Evolutionary conservation across 1,140 invertebrate genomes (phyloP).

Genomic region (Schlechtendalia chinensis): DNA sequence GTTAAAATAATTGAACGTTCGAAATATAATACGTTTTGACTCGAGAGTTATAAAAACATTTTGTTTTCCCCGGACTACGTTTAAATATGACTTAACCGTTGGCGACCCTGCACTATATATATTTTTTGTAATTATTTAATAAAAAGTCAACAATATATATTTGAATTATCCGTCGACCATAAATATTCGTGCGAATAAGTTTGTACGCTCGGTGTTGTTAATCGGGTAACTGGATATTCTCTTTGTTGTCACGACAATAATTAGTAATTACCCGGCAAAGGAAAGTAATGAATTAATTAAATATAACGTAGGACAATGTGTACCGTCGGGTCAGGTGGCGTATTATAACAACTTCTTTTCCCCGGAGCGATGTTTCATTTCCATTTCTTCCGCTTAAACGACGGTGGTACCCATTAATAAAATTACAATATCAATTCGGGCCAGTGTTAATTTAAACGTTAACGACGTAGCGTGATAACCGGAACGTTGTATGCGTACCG

Average conservation of each 20-base stretch:
- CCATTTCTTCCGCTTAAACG: neutral
- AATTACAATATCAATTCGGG: neutral
- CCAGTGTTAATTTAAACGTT: neutral
- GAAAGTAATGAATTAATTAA: conserved; percentile 19
- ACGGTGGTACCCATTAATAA: neutral
- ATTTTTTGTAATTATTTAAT: neutral
- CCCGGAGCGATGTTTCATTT: neutral
- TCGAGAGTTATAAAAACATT: no score
- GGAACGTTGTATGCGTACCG: no score
- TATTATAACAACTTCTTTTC: neutral
- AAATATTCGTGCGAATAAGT: neutral
- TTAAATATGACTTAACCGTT: no score
- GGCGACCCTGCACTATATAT: no score
- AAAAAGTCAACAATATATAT: neutral
- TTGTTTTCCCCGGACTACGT: no score
- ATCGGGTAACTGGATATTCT: neutral
- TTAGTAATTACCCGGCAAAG: neutral
- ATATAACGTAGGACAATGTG: neutral
- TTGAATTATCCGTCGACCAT: neutral
- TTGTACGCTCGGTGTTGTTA: neutral
- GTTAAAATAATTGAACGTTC: no score
- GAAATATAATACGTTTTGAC: no score
- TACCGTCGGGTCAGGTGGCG: neutral
- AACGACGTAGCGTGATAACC: no score
- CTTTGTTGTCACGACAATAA: neutral